Evolutionary conservation across 2,888 invertebrate genomes (phyloP).

Genomic region (Polydrusus pterygomalis): DNA sequence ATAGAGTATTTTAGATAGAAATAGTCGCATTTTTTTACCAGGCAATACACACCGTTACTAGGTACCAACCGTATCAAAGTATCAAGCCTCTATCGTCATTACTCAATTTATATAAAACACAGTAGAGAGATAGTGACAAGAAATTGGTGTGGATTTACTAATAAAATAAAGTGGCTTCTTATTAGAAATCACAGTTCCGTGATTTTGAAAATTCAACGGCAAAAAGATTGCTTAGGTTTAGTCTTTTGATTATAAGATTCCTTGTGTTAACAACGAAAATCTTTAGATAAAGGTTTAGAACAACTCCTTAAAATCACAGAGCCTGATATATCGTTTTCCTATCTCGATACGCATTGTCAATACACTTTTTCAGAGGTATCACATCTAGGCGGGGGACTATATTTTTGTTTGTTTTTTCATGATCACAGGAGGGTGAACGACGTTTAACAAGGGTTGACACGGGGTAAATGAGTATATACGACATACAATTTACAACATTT

Average conservation of each 20-base stretch:
- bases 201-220: conserved; percentile 25
- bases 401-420: not conserved
- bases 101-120: too few species aligned
- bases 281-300: conserved; percentile 4
- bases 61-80: too few species aligned
- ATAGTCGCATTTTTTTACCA: not conserved
- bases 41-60: not conserved
- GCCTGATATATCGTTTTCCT: conserved; percentile 14
- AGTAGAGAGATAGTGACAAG: too few species aligned
- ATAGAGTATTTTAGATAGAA: conserved; percentile 24
- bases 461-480: too few species aligned
- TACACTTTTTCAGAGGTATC: conserved; percentile 2
- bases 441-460: too few species aligned
- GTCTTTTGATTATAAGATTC: conserved; percentile 39
- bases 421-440: not conserved
- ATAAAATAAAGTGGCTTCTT: not conserved
- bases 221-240: conserved; percentile 42
- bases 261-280: conserved; percentile 22
- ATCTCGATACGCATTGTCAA: conserved; percentile 10
- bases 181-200: not conserved
- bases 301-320: conserved; percentile 15
- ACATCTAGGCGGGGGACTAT: not conserved
- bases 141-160: too few species aligned
- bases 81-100: too few species aligned
- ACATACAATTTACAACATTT: too few species aligned